Conservation (phyloP, 2,797 vertebrate species). For the Sebastes umbrosus region DNA sequence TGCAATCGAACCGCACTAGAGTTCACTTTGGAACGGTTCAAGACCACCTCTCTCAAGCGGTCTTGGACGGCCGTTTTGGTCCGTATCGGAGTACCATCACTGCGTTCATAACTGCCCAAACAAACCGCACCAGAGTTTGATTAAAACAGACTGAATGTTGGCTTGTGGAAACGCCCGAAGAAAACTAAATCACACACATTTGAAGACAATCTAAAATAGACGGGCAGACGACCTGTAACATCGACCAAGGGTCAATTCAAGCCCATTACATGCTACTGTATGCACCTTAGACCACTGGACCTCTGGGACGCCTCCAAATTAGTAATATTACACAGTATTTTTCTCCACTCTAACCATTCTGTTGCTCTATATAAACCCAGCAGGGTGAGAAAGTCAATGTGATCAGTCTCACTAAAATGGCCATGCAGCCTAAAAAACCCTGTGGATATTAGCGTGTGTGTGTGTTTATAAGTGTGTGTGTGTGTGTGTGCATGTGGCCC, state of each 20-base stretch:
- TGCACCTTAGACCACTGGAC: background rate
- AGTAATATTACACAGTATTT: background rate
- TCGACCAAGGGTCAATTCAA: background rate
- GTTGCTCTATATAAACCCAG: conserved; percentile 17
- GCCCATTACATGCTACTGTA: background rate
- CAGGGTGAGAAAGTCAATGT: conserved; percentile 8
- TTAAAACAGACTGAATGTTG: too few relatives aligned
- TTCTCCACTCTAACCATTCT: background rate
- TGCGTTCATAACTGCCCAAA: too few relatives aligned
- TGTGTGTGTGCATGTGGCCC: conserved; percentile 18
- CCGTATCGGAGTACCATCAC: fast-evolving
- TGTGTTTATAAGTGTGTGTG: background rate
- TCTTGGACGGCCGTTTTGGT: fast-evolving
- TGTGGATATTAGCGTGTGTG: conserved; percentile 12
- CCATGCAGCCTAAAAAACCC: conserved; percentile 16
- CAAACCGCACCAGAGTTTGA: too few relatives aligned
- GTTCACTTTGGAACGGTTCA: too few relatives aligned
- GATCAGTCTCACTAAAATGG: conserved; percentile 44
- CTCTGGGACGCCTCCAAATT: background rate
- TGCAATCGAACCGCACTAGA: too few relatives aligned
- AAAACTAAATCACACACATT: background rate
- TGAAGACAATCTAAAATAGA: background rate
- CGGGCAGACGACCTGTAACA: background rate
- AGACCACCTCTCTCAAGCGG: too few relatives aligned
- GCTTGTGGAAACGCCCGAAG: background rate